Percentiles rank a stretch among this genome's conserved stretches.
Conservation (phyloP, 2,888 invertebrate species). For the Dicyrtomina minuta region DNA sequence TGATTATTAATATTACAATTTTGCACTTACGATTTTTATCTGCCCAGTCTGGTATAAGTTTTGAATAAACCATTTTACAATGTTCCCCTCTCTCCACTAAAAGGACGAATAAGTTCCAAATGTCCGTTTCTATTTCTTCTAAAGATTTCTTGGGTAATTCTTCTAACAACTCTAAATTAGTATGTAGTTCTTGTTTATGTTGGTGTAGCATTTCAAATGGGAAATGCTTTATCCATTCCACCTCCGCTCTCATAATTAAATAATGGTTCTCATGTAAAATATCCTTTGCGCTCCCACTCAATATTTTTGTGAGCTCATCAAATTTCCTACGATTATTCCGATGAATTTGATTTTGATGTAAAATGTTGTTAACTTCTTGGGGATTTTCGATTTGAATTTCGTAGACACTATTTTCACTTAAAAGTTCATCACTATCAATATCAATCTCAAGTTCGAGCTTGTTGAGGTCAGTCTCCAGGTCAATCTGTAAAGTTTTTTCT, state of each 20-base stretch:
- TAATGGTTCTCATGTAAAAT: slow-evolving; percentile 7
- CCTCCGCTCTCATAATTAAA: background rate
- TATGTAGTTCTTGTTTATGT: background rate
- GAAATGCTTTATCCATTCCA: slow-evolving; percentile 1
- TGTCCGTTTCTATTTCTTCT: too few species aligned
- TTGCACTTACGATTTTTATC: slow-evolving; percentile 15
- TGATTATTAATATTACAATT: background rate
- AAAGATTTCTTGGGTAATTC: too few species aligned
- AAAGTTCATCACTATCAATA: background rate
- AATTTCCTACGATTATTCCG: too few species aligned
- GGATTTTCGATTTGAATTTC: too few species aligned
- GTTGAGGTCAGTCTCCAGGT: background rate
- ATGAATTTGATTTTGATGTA: too few species aligned
- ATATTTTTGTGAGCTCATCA: background rate
- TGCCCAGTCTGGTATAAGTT: slow-evolving; percentile 16
- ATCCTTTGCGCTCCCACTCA: background rate
- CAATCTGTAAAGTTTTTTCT: background rate
- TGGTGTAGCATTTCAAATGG: background rate
- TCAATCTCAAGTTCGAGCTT: background rate
- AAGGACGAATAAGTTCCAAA: slow-evolving; percentile 5
- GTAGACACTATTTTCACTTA: background rate
- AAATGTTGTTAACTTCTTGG: too few species aligned
- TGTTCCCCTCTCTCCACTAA: slow-evolving; percentile 21
- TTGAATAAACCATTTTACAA: slow-evolving; percentile 3
- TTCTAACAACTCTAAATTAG: too few species aligned